A percentile compares a stretch with the other conserved stretches of the same genome.
These are phyloP conservation scores for Caenorhabditis sinica DNA, from an alignment of 2,888 invertebrate genomes.

Conservation along the genomic window DNA sequence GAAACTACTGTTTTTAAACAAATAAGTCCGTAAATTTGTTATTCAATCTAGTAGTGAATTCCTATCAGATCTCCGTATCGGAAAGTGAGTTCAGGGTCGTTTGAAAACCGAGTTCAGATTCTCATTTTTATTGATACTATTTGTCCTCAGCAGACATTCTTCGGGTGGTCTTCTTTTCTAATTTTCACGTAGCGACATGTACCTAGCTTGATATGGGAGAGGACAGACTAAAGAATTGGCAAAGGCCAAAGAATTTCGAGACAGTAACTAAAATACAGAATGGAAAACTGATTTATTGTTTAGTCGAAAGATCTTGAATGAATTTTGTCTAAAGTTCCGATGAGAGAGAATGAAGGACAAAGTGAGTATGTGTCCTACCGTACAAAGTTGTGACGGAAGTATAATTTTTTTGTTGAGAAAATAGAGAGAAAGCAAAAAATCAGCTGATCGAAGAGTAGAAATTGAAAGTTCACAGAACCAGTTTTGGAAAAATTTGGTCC, in stretches of 20 bases:
- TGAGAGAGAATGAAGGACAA: not conserved
- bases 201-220: not conserved
- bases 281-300: not conserved
- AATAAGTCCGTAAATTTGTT: too few species aligned
- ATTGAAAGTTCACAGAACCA: too few species aligned
- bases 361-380: too few species aligned
- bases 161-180: not conserved
- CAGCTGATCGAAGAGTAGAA: too few species aligned
- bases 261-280: not conserved
- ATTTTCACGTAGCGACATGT: too few species aligned
- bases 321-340: not conserved
- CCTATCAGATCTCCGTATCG: too few species aligned
- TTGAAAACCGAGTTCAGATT: not conserved
- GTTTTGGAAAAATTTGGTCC: too few species aligned
- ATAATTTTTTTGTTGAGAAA: too few species aligned
- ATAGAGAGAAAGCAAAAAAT: too few species aligned
- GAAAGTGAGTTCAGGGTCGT: not conserved
- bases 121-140: not conserved
- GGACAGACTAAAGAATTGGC: constrained; percentile 1
- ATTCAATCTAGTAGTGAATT: too few species aligned
- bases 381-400: too few species aligned
- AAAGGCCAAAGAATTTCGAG: not conserved
- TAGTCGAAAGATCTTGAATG: not conserved
- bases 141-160: not conserved
- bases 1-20: too few species aligned